Base-by-base conservation (phyloP, 2,113 vertebrate genomes). In the Elephantulus edwardii region DNA sequence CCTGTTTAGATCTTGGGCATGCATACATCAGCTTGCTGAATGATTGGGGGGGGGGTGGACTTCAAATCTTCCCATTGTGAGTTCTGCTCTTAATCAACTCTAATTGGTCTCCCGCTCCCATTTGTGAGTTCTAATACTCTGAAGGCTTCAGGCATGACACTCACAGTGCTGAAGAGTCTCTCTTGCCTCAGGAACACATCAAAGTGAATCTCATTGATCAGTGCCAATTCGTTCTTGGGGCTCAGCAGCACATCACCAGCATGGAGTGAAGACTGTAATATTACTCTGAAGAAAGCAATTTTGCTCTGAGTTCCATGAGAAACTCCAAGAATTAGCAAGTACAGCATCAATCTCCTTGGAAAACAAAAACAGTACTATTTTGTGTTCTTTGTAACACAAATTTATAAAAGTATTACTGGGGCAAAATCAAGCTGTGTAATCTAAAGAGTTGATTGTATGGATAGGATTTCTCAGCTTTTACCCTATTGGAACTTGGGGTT, bases 31-130 rank as follows among this genome's bases (percentile, higher is more conserved):
- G 10, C 68, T 87, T 70, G 60, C 74, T 42, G 44, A 70, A 56
- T 58, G 92, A 89, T 81, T 85, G 19, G n/a, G n/a, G n/a, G n/a
- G n/a, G n/a, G n/a, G n/a, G n/a, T 10, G 90, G 62, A 40, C 56
- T 44, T 17, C 3, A 5, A 74, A 64, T 81, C 79, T 91, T 93
- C 90, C 85, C 90, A 82, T 40, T 19, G 44, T 38, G 50, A n/a
- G 60, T 85, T 93, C 88, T 89, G 66, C 72, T 92, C 95, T 86
- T 95, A 83, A 93, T 93, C 86, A 90, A 60, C 90, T 88, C 83
- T 94, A 95, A 93, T 85, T 93, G 81, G 92, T 85, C 71, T 91
- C 82, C 35, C 89, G 92, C 60, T 90, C 66, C 66, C 70, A 83
- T 95, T 56, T 87, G 81, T 48, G 88, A 93, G 66, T 89, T 88